Percentiles rank a stretch among this genome's conserved stretches.
Conservation (phyloP, 1,140 invertebrate genomes). For the Macrocentrus cingulum region DNA sequence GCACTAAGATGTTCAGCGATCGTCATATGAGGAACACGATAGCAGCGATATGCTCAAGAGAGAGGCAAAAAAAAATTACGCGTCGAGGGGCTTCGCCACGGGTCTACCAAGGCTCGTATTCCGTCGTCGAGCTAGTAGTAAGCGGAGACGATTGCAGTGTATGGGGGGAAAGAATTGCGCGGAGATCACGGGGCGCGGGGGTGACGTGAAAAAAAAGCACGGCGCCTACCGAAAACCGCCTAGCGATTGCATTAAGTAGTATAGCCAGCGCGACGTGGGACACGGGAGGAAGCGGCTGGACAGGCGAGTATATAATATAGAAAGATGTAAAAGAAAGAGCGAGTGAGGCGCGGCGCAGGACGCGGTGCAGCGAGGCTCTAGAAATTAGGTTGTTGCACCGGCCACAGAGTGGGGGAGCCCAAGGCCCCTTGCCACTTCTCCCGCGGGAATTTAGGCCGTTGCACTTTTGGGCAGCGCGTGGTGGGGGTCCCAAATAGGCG, state of each 20-base stretch:
- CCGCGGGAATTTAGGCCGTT: slow-evolving; percentile 57
- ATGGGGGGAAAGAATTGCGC: slow-evolving; percentile 16
- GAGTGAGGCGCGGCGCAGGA: slow-evolving; percentile 23
- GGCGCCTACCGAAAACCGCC: slow-evolving; percentile 51
- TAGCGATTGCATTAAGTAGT: slow-evolving; percentile 57
- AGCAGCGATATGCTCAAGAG: no score
- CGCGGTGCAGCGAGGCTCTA: slow-evolving; percentile 44
- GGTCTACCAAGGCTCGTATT: slow-evolving; percentile 44
- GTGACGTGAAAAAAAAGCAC: slow-evolving; percentile 30
- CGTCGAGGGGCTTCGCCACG: slow-evolving; percentile 7
- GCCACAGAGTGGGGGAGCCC: slow-evolving; percentile 43
- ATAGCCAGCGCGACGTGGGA: slow-evolving; percentile 22
- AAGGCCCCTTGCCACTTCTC: slow-evolving; percentile 57
- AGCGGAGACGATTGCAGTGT: slow-evolving; percentile 55
- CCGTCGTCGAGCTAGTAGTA: slow-evolving; percentile 48
- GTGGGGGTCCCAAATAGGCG: slow-evolving; percentile 45
- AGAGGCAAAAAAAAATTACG: not conserved
- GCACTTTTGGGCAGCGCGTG: slow-evolving; percentile 54
- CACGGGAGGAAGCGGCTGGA: slow-evolving; percentile 9
- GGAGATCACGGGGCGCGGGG: not conserved
- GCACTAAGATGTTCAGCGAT: no score
- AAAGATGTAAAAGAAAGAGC: slow-evolving; percentile 24
- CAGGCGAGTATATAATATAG: slow-evolving; percentile 22
- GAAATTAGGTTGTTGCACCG: slow-evolving; percentile 62
- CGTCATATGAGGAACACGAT: no score